Evolutionary conservation across 1,140 invertebrate genomes (phyloP), one percentile per base, ranked within the genome.

Genomic region (Anadara kagoshimensis): DNA sequence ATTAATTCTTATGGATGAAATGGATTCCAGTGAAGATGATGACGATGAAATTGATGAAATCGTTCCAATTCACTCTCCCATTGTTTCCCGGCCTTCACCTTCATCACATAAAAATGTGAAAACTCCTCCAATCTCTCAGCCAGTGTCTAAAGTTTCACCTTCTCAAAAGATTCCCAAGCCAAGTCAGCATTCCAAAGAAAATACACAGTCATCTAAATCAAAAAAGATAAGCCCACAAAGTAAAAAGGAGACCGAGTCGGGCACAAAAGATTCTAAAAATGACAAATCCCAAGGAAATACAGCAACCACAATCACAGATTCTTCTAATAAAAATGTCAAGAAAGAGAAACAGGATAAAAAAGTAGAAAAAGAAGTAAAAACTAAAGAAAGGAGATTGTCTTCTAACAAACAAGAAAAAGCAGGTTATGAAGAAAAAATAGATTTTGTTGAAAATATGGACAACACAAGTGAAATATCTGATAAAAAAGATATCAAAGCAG

Each of bases 141-240:
- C 20, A 43, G 49, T 53, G 12, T 56, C 49, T 1, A 61, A 57
- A 1, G 57, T 49, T 1, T 53, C 67, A 16, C 29, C 47, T 49
- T 61, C 66, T 59, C 66, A 69, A 14, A 69, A 69, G 54, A 69
- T 57, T 69, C 59, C 66, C 14, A 69, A 61, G 53, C 62, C 67
- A 61, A 69, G 57, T 61, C 67, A 62, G 20, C 45, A 62, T 26
- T 56, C 51, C 51, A 67, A 54, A 22, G 49, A 44, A 11, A 41
- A 57, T 45, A 61, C 58, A 41, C 57, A 59, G 36, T 59, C 57
- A 29, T 59, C 57, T 18, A 18, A 18, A 41, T 59, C 57, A 59
- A 59, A 29, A 59, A 18, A 29, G 20, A 41, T 41, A 36, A 36
- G 29, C 43, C 57, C 36, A 24, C 43, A 29, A 41, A 41, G 29